phyloP scores from a whole-genome alignment of 2,113 vertebrate genomes.

The Mugil cephalus region DNA sequence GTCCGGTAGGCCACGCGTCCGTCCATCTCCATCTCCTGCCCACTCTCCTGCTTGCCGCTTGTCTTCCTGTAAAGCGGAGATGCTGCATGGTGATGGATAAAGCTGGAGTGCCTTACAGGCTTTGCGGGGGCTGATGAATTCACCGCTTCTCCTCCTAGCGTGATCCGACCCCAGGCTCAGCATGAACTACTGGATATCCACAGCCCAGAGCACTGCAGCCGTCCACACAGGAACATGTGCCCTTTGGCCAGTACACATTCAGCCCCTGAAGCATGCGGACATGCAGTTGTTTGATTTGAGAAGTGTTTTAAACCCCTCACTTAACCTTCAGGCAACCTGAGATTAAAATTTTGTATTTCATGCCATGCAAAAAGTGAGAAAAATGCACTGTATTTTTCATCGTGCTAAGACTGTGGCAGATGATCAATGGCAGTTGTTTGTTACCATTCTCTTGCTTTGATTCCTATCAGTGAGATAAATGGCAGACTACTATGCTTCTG shows the following conservation, averaged over 20 bases:
- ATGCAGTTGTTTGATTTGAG: conserved; percentile 8
- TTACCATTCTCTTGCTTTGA: conserved; percentile 13
- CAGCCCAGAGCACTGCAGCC: conserved; percentile 29
- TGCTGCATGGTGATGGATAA: conserved; percentile 59
- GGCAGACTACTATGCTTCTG: background rate
- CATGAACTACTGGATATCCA: conserved; percentile 49
- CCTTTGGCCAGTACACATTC: conserved; percentile 35
- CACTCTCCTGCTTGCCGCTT: conserved; percentile 3
- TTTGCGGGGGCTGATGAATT: conserved; percentile 64
- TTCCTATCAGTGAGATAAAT: conserved; percentile 41
- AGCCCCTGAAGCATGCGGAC: conserved; percentile 14
- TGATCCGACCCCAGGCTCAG: conserved; percentile 57
- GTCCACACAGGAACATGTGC: conserved; percentile 29
- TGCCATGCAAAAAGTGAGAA: background rate
- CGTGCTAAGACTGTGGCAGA: background rate
- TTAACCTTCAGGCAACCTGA: conserved; percentile 32
- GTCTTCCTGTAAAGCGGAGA: conserved; percentile 33
- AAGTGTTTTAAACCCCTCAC: conserved; percentile 14
- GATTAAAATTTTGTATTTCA: conserved; percentile 28
- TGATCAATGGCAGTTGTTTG: conserved; percentile 16
- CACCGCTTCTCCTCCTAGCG: conserved; percentile 60
- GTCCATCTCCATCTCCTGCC: conserved; percentile 23
- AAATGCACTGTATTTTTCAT: background rate
- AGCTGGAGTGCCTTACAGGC: conserved; percentile 40
- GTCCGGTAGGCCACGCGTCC: background rate